phyloP scores from a whole-genome alignment of 2,797 vertebrate genomes.

The Urocyon cinereoargenteus region DNA sequence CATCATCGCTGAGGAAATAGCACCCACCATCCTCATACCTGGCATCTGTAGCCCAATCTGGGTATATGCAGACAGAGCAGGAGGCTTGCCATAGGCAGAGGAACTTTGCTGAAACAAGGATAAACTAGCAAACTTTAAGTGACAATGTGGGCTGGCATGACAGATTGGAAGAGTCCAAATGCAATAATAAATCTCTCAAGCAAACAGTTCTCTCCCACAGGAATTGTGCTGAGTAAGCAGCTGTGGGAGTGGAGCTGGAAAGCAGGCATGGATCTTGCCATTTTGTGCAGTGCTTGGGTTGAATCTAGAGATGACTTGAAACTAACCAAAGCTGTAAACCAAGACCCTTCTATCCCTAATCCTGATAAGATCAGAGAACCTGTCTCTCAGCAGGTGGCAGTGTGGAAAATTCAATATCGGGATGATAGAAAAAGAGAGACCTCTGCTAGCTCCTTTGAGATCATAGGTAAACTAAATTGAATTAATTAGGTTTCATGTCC shows the following conservation, averaged over 20 bases:
- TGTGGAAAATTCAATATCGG: neutral
- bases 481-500: neutral
- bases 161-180: slow-evolving; percentile 64
- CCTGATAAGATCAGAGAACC: neutral
- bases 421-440: neutral
- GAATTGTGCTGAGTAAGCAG: slow-evolving; percentile 40
- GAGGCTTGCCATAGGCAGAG: neutral
- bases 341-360: neutral
- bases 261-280: neutral
- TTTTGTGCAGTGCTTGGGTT: neutral
- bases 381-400: neutral
- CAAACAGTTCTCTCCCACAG: neutral
- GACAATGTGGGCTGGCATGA: slow-evolving; percentile 53
- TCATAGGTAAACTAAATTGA: neutral
- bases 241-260: neutral
- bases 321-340: neutral
- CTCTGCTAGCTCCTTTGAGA: neutral
- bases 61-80: neutral
- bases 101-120: neutral
- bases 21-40: neutral
- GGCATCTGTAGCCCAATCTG: neutral
- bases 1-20: neutral
- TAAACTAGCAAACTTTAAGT: slow-evolving; percentile 7
- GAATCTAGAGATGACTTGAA: neutral
- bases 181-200: slow-evolving; percentile 35